Evolutionary conservation across 2,888 invertebrate genomes (phyloP).

Genomic region (Aporophyla lueneburgensis): DNA sequence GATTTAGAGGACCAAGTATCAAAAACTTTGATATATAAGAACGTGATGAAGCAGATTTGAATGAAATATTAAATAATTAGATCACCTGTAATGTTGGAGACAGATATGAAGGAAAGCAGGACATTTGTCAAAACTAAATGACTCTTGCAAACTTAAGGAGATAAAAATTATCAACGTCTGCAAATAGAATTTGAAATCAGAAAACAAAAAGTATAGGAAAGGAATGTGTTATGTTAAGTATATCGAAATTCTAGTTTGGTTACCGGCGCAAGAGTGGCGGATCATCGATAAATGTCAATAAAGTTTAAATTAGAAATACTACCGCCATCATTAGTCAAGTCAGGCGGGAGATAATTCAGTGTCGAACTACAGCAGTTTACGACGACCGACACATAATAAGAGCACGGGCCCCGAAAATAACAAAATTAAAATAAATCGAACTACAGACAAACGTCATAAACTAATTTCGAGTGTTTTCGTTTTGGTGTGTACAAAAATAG

Average conservation of each 20-base stretch:
- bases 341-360: conserved; percentile 85
- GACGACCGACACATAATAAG: conserved; percentile 85
- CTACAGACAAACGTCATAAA: conserved; percentile 91
- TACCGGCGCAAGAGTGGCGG: conserved; percentile 68
- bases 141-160: conserved; percentile 9
- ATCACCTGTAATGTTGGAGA: conserved; percentile 14
- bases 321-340: conserved; percentile 82
- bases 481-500: conserved; percentile 89
- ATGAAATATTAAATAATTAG: conserved; percentile 46
- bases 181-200: conserved; percentile 11
- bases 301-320: conserved; percentile 76
- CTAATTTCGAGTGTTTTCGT: conserved; percentile 91
- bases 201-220: conserved; percentile 5
- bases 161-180: conserved; percentile 8
- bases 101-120: conserved; percentile 31
- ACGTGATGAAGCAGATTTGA: conserved; percentile 37
- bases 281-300: conserved; percentile 83
- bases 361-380: conserved; percentile 82
- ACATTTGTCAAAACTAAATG: conserved; percentile 44
- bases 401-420: conserved; percentile 87
- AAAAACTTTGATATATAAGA: conserved; percentile 12
- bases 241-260: conserved; percentile 35
- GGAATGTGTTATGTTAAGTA: conserved; percentile 31
- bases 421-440: conserved; percentile 91
- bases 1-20: neutral